Percentiles rank a stretch among this genome's conserved stretches.
These are phyloP conservation scores for Campylorhamphus procurvoides DNA, from an alignment of 2,113 vertebrate species.

Conservation along the genomic window DNA sequence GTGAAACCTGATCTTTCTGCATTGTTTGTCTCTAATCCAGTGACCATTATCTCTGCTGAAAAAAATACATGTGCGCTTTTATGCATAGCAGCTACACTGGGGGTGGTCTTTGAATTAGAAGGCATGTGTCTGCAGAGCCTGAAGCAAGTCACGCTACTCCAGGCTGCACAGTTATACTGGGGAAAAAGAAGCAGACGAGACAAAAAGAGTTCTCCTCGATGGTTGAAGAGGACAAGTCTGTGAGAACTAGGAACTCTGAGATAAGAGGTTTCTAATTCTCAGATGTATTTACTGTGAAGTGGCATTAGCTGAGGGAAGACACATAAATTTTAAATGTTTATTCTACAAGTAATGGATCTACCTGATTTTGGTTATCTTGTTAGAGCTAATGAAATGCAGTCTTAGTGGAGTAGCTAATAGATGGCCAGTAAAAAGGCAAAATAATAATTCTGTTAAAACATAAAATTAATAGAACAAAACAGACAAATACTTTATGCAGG, in stretches of 20 bases:
- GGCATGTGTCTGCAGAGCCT: not conserved
- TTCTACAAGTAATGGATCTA: not conserved
- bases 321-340: not conserved
- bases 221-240: not conserved
- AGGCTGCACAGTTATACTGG: not conserved
- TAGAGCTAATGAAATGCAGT: not conserved
- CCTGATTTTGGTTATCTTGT: not conserved
- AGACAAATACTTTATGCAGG: not conserved
- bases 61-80: not conserved
- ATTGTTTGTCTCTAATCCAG: constrained; percentile 22
- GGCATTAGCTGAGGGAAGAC: not conserved
- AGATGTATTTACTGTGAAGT: not conserved
- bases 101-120: constrained; percentile 21
- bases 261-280: not conserved
- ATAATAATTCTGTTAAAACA: not conserved
- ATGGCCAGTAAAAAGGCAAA: not conserved
- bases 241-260: not conserved
- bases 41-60: not conserved
- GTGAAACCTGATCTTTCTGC: constrained; percentile 21
- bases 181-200: not conserved
- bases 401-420: not conserved
- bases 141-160: not conserved
- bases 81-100: not conserved
- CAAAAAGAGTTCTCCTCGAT: not conserved
- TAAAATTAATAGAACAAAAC: not conserved